Conservation (phyloP, 2,888 invertebrate genomes). For the Tetragonisca angustula region DNA sequence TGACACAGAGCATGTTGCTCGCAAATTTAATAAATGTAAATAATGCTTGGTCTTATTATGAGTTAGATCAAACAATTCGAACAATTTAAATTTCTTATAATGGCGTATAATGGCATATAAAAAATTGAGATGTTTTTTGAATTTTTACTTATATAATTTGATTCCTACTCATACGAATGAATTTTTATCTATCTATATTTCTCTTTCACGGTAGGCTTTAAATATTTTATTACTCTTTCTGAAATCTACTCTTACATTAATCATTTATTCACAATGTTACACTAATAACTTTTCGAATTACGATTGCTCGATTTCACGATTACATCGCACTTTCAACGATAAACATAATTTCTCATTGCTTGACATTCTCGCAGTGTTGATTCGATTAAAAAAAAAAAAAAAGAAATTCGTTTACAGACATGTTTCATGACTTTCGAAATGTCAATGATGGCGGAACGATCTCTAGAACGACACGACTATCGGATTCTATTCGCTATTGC, state of each 20-base stretch:
- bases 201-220: too few species aligned
- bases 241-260: not conserved
- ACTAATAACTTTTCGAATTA: not conserved
- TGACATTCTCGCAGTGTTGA: not conserved
- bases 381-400: not conserved
- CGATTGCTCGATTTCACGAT: not conserved
- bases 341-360: not conserved
- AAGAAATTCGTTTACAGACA: not conserved
- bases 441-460: slow-evolving; percentile 19
- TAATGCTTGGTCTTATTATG: too few species aligned
- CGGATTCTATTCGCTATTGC: not conserved
- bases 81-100: not conserved
- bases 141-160: too few species aligned
- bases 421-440: not conserved
- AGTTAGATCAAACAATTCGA: not conserved
- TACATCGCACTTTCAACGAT: not conserved
- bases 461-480: not conserved
- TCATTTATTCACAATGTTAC: too few species aligned
- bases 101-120: too few species aligned
- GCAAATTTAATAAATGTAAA: not conserved
- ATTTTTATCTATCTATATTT: not conserved
- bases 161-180: not conserved
- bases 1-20: not conserved
- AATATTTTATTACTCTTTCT: not conserved
- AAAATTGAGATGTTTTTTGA: not conserved